Evolutionary conservation across 2,113 vertebrate genomes (phyloP).

Genomic region (Tetraodon nigroviridis): DNA sequence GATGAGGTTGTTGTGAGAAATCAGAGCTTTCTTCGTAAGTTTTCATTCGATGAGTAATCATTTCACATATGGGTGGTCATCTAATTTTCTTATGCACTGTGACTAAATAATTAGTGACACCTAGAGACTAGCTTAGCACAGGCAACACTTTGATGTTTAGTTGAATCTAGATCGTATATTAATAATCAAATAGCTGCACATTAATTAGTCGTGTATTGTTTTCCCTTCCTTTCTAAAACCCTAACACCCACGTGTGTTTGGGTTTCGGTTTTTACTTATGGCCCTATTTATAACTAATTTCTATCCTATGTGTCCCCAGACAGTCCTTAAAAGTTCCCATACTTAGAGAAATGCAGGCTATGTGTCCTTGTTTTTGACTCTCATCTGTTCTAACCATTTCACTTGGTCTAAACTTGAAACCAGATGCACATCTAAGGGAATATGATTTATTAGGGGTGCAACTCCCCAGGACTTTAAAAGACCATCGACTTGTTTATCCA

Average conservation of each 20-base stretch:
- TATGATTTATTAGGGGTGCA: conserved; percentile 70
- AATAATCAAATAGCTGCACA: too few relatives aligned
- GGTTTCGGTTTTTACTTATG: conserved; percentile 53
- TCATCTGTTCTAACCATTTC: conserved; percentile 60
- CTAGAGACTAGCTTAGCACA: too few relatives aligned
- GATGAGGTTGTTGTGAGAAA: too few relatives aligned
- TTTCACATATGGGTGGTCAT: too few relatives aligned
- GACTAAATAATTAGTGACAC: too few relatives aligned
- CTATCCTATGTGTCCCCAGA: conserved; percentile 48
- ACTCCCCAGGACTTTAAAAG: conserved; percentile 66
- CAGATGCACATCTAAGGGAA: conserved; percentile 76
- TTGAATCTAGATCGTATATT: too few relatives aligned
- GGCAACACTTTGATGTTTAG: too few relatives aligned
- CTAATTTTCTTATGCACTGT: too few relatives aligned
- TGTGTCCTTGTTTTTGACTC: conserved; percentile 60
- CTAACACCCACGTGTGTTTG: conserved; percentile 35
- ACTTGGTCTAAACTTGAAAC: conserved; percentile 67
- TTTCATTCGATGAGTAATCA: too few relatives aligned
- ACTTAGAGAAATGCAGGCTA: conserved; percentile 46
- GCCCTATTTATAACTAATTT: conserved; percentile 67
- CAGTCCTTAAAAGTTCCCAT: conserved; percentile 55
- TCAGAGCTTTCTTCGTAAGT: too few relatives aligned
- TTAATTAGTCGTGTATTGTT: conserved; percentile 20
- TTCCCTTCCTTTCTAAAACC: conserved; percentile 16
- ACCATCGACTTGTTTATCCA: conserved; percentile 74